phyloP scores from a whole-genome alignment of 1,140 invertebrate genomes.

The Arctopsyche grandis region DNA sequence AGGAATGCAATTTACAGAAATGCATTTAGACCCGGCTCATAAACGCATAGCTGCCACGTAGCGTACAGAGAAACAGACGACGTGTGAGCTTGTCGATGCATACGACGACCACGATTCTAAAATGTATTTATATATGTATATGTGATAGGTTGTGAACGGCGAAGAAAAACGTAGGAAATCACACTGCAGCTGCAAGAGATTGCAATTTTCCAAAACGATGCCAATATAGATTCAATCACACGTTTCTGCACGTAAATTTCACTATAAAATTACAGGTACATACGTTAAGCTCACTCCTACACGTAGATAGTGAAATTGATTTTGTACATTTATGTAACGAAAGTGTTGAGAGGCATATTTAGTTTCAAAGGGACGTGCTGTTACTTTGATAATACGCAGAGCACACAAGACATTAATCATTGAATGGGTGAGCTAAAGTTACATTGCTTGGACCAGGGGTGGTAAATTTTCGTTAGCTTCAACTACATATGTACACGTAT shows the following conservation, averaged over 20 bases:
- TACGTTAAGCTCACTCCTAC: too few species aligned
- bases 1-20: constrained; percentile 35
- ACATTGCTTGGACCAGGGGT: neutral
- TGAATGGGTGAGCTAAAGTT: neutral
- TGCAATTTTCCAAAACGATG: too few species aligned
- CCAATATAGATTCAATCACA: too few species aligned
- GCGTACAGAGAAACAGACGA: constrained; percentile 12
- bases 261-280: too few species aligned
- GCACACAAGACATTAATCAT: neutral
- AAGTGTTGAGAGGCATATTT: neutral
- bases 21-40: constrained; percentile 16
- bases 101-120: neutral
- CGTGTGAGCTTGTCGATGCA: neutral
- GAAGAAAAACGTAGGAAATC: neutral
- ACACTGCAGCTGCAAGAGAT: too few species aligned
- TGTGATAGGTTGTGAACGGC: neutral
- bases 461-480: neutral
- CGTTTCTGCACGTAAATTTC: too few species aligned
- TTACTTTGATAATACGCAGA: neutral
- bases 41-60: constrained; percentile 15
- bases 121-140: neutral
- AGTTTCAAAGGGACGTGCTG: neutral
- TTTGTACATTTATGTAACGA: neutral
- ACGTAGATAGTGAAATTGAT: too few species aligned
- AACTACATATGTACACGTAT: neutral